Evolutionary conservation across 2,113 vertebrate species (phyloP), one percentile per base, ranked within the genome.

Genomic region (Oenanthe oenanthe): DNA sequence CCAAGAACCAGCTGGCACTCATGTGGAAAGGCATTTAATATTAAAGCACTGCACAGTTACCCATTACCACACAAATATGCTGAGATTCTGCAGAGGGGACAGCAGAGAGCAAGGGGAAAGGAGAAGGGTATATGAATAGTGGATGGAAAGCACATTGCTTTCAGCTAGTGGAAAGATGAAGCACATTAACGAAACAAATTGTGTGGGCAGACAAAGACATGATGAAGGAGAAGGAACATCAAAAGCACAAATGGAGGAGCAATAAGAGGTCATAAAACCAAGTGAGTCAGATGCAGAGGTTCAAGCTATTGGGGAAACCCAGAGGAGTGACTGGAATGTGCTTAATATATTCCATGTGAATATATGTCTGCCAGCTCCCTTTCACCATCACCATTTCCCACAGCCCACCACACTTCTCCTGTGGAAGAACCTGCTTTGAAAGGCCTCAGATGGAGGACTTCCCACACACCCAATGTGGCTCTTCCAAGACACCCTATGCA

Each of bases 271-370:
- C 92, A 94, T 90, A 95, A 95, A 96, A 92, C 75, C 66, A 85
- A 92, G 53, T 1, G 1, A 94, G 78, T 89, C 85, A 95, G 74
- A 96, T 82, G 81, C 62, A 93, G 85, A 89, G 74, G 78, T 85
- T 92, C 74, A 79, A 93, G 71, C 66, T 93, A 82, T 92, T 85
- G 92, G 89, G 83, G 91, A 96, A 96, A 73, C 93, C 79, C 87
- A 95, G 77, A 94, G 92, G 83, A 95, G 91, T 0, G 19, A 87
- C 80, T 89, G 94, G 84, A 95, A 96, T 89, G 87, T 76, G 62
- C 62, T 94, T 92, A 96, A 96, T 96, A 91, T 65, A 91, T 94
- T 96, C 94, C 94, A 95, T 89, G 70, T 95, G 94, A 91, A 92
- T 95, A 85, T 89, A 95, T 28, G 80, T 94, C 95, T 96, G 95